Conservation (phyloP, 2,797 vertebrate genomes). For the Alcedo atthis region DNA sequence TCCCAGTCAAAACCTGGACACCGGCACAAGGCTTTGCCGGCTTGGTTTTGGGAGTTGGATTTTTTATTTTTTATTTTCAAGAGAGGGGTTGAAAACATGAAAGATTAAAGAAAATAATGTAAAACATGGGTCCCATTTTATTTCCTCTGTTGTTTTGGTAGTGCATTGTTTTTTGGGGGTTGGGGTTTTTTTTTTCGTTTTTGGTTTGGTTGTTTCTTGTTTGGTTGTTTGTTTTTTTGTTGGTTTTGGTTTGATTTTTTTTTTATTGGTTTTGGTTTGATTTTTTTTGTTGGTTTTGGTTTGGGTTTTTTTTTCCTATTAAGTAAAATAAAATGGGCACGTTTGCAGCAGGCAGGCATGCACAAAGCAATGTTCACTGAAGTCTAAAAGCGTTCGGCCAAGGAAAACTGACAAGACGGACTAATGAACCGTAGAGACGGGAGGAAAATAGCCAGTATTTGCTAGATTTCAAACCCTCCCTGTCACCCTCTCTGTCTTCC, state of each 20-base stretch:
- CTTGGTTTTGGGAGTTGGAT: neutral
- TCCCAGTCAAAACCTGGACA: slow-evolving; percentile 22
- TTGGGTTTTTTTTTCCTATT: neutral
- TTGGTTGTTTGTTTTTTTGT: too few species aligned
- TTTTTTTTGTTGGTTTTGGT: too few species aligned
- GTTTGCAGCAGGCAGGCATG: slow-evolving; percentile 73
- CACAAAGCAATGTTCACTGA: slow-evolving; percentile 93
- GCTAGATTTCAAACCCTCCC: slow-evolving; percentile 83
- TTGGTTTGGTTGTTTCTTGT: too few species aligned
- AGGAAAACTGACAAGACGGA: slow-evolving; percentile 92
- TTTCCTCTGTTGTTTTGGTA: neutral
- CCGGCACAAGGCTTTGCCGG: neutral
- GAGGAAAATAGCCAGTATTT: slow-evolving; percentile 85
- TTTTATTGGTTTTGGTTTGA: too few species aligned
- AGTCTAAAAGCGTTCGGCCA: slow-evolving; percentile 87
- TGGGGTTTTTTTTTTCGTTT: too few species aligned
- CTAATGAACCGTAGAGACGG: slow-evolving; percentile 93
- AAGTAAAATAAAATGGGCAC: slow-evolving; percentile 79
- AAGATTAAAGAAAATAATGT: slow-evolving; percentile 49
- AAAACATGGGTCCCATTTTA: slow-evolving; percentile 61
- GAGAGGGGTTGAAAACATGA: slow-evolving; percentile 33
- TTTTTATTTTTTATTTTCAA: neutral
- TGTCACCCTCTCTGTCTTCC: slow-evolving; percentile 75
- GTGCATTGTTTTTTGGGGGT: too few species aligned
- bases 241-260: neutral